Evolutionary conservation across 2,797 vertebrate species (phyloP).

Genomic region (Sebastolobus alascanus): DNA sequence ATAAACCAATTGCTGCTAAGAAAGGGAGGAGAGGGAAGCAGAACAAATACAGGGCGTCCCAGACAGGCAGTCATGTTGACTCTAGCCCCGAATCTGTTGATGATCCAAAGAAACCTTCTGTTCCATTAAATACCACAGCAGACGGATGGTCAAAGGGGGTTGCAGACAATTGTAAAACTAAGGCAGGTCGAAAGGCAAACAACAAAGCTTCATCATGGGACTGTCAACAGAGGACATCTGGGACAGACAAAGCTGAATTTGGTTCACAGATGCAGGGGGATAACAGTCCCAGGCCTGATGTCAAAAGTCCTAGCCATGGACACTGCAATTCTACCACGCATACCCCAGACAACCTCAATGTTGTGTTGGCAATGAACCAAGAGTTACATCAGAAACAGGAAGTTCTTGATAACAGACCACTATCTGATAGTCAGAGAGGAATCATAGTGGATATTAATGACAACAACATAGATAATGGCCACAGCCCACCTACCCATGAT

Average conservation of each 20-base stretch:
- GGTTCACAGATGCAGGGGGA: slow-evolving; percentile 29
- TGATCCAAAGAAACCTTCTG: slow-evolving; percentile 67
- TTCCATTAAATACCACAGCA: slow-evolving; percentile 41
- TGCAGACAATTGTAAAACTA: slow-evolving; percentile 39
- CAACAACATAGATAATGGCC: slow-evolving; percentile 70
- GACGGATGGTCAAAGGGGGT: slow-evolving; percentile 47
- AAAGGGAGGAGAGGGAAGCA: slow-evolving; percentile 74
- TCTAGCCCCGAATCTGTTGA: slow-evolving; percentile 56
- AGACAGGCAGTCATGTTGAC: slow-evolving; percentile 46
- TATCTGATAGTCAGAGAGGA: slow-evolving; percentile 53
- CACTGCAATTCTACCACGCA: slow-evolving; percentile 18
- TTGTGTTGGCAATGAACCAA: slow-evolving; percentile 48
- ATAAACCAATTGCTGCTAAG: slow-evolving; percentile 66
- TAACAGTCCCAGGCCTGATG: slow-evolving; percentile 42
- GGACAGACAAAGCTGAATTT: slow-evolving; percentile 29
- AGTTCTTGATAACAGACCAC: slow-evolving; percentile 75
- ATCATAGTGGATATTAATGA: slow-evolving; percentile 81
- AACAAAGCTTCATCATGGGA: slow-evolving; percentile 32
- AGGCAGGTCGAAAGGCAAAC: slow-evolving; percentile 40
- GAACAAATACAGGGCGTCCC: slow-evolving; percentile 63
- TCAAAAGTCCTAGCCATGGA: slow-evolving; percentile 36
- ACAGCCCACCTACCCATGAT: slow-evolving; percentile 44
- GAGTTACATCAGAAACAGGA: slow-evolving; percentile 60
- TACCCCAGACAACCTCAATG: slow-evolving; percentile 60
- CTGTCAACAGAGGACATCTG: slow-evolving; percentile 43